Evolutionary conservation across 2,797 vertebrate species (phyloP), one percentile per base, ranked within the genome.

Genomic region (Coranthus polyacanthus): DNA sequence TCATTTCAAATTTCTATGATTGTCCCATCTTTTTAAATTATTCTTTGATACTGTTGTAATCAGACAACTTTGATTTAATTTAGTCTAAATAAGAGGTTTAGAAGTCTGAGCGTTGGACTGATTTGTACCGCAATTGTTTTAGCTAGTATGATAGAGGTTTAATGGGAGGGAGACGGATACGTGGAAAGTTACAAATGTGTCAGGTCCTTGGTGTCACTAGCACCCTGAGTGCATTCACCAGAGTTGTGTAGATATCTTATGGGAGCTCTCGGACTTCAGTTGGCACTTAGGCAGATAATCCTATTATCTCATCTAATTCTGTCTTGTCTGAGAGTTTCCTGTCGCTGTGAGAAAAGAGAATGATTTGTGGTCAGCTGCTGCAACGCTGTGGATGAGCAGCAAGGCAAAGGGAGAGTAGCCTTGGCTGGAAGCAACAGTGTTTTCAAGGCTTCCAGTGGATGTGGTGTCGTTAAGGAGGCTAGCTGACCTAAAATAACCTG

Each of bases 241-340:
- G 54, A 18, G 72, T 58, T 50, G 65, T 49, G 59, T 36, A 63
- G 68, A 55, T 72, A 77, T 87, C 52, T 81, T 60, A 52, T 42
- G 37, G 21, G 3, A 68, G 73, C 62, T 17, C 67, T 50, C 22
- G 57, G 49, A 79, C 71, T 77, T 81, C 66, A 50, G 67, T 86
- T 84, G 82, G 68, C 83, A 84, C 80, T 85, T 86, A 88, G 75
- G 80, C 56, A 63, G 75, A 68, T 94, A 93, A 94, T 92, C 92
- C 79, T 90, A 90, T 93, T 92, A 93, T 79, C 80, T 87, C 59
- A 68, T 88, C 92, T 93, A 93, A 94, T 92, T 93, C 78, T 83
- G 88, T 88, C 81, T 83, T 82, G 69, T 84, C 84, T 68, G 78
- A 72, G 86, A 81, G 83, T 88, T 88, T 90, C 86, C 79, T 92